A percentile compares a stretch with the other conserved stretches of the same genome.
These are phyloP conservation scores for Centruroides sculpturatus DNA, from an alignment of 1,140 invertebrate species.

Conservation along the genomic window DNA sequence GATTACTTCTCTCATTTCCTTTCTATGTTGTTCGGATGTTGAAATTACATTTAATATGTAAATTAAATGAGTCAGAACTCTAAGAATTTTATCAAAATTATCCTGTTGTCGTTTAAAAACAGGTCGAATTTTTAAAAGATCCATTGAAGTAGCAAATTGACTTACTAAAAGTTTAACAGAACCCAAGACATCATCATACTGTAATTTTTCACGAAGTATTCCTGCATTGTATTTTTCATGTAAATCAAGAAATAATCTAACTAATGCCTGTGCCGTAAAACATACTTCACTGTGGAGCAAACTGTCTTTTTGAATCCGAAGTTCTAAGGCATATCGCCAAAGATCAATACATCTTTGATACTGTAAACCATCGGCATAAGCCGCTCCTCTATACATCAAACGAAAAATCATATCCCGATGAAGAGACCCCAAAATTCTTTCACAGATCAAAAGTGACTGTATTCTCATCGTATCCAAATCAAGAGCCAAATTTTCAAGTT, in stretches of 20 bases:
- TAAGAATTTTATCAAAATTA: constrained; percentile 48
- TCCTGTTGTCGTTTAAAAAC: constrained; percentile 61
- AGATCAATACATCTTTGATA: constrained; percentile 73
- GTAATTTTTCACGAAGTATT: constrained; percentile 39
- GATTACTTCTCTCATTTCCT: constrained; percentile 13
- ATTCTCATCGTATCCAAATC: constrained; percentile 66
- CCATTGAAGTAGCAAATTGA: constrained; percentile 21
- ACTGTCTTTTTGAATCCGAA: constrained; percentile 59
- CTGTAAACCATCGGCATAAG: constrained; percentile 67
- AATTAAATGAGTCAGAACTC: constrained; percentile 61
- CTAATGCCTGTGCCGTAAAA: constrained; percentile 56
- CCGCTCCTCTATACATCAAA: constrained; percentile 55
- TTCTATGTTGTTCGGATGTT: constrained; percentile 33
- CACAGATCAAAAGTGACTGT: constrained; percentile 66
- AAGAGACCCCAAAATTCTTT: constrained; percentile 57
- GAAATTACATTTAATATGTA: constrained; percentile 52
- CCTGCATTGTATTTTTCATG: constrained; percentile 44
- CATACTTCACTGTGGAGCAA: constrained; percentile 55
- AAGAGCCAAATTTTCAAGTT: constrained; percentile 50
- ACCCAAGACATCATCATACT: constrained; percentile 49
- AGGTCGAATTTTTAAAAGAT: constrained; percentile 46
- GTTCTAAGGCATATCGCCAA: constrained; percentile 62
- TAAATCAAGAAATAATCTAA: constrained; percentile 57
- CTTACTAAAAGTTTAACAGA: constrained; percentile 21
- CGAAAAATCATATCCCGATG: constrained; percentile 78